Evolutionary conservation across 2,113 vertebrate species (phyloP), one percentile per base, ranked within the genome.

Genomic region (Pseudorectes ferrugineus): DNA sequence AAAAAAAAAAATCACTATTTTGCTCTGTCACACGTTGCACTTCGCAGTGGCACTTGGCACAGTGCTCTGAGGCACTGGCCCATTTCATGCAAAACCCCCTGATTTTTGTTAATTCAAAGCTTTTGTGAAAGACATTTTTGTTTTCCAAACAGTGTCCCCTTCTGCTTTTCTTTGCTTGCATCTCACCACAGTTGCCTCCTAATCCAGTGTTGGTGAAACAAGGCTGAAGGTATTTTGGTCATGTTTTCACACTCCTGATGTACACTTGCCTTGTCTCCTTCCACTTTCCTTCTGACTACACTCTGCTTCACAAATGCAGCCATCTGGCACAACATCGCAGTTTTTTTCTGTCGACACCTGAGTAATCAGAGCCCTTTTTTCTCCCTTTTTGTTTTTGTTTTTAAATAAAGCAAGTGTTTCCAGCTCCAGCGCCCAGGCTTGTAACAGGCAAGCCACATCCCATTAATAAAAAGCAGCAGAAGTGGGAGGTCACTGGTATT

Each of bases 201-300:
- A 75, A 93, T 79, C 48, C 70, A 61, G 80, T 85, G 91, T 79
- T 95, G 91, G 81, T 89, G 78, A 96, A 96, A 93, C 87, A 92
- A 95, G 78, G 87, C 66, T 95, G 81, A 79, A 94, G 94, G 82
- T 89, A 97, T 91, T 95, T 96, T 92, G 80, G 89, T 91, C 77
- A 58, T 92, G 81, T 91, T 96, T 95, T 94, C 84, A 89, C 84
- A 94, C 84, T 93, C 86, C 49, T 85, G 88, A 88, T 90, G 92
- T 93, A 88, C 90, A 88, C 78, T 88, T 77, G 92, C 91, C 78
- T 92, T 78, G 67, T 76, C 71, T 87, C 71, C 78, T 86, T 94
- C 92, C 78, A 85, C 89, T 89, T 95, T 33, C 85, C 78, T 95
- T 85, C 81, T 89, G 88, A 94, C 74, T 93, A 86, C 66, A 4